Percentiles rank a stretch among this genome's conserved stretches.
These are phyloP conservation scores for Nebria ingens DNA, from an alignment of 1,140 invertebrate genomes.

Conservation along the genomic window DNA sequence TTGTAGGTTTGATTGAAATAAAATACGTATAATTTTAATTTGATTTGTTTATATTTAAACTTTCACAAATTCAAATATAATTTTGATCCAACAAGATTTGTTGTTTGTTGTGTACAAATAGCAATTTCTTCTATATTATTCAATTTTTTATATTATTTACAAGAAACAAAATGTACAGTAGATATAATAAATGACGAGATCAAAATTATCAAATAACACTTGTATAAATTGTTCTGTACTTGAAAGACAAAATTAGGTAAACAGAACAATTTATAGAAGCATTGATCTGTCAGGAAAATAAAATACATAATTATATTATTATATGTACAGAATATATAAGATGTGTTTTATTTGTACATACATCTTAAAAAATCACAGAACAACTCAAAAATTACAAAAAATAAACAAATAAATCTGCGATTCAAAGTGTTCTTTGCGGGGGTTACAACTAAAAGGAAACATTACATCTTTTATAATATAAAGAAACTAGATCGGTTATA, in stretches of 20 bases:
- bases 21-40: neutral
- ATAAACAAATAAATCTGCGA: neutral
- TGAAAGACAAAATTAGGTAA: neutral
- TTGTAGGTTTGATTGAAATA: neutral
- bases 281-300: neutral
- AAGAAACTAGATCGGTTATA: too few species aligned
- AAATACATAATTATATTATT: neutral
- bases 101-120: neutral
- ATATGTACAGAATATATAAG: slow-evolving; percentile 6
- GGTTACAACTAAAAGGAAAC: too few species aligned
- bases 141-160: neutral
- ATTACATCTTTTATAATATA: too few species aligned
- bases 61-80: neutral
- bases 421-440: too few species aligned
- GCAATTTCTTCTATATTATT: neutral
- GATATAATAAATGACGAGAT: slow-evolving; percentile 7
- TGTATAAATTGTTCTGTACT: neutral
- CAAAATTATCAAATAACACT: neutral
- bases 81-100: neutral
- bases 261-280: neutral
- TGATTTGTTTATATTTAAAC: slow-evolving; percentile 1
- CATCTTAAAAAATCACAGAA: slow-evolving; percentile 3
- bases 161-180: slow-evolving; percentile 3
- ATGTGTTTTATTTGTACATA: slow-evolving; percentile 8
- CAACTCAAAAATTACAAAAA: neutral